These are phyloP conservation scores for Cheilosia grossa DNA, from an alignment of 2,888 invertebrate species.

Conservation along the genomic window DNA sequence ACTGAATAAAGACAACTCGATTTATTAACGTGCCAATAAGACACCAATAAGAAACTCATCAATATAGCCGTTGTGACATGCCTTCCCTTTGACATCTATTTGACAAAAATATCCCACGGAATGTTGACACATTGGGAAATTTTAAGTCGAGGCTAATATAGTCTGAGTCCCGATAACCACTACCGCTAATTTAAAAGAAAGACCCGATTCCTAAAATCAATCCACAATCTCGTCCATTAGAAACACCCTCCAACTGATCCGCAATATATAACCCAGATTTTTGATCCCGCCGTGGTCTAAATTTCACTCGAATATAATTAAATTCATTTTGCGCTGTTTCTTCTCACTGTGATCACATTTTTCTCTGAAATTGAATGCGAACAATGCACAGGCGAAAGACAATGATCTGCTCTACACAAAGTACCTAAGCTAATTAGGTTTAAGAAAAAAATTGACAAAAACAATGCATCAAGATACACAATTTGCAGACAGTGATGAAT, in stretches of 20 bases:
- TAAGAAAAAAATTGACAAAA: slow-evolving; percentile 2
- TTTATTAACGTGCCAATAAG: too few species aligned
- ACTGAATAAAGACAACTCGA: too few species aligned
- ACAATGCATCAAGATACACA: slow-evolving; percentile 33
- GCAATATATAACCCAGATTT: neutral
- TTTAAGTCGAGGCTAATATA: too few species aligned
- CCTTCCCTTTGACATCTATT: too few species aligned
- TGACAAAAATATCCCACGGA: too few species aligned
- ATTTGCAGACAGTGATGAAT: slow-evolving; percentile 9
- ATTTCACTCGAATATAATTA: slow-evolving; percentile 9
- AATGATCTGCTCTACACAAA: neutral
- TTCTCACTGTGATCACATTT: slow-evolving; percentile 3
- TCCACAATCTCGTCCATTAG: too few species aligned
- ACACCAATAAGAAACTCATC: too few species aligned
- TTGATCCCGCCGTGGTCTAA: neutral
- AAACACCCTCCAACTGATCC: neutral
- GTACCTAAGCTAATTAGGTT: slow-evolving; percentile 3
- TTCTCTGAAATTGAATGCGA: neutral
- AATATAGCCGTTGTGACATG: too few species aligned
- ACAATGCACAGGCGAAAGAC: neutral
- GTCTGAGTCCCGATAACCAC: too few species aligned
- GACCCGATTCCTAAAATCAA: too few species aligned
- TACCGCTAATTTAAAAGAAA: too few species aligned
- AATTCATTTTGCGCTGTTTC: neutral
- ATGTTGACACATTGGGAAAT: too few species aligned